Evolutionary conservation across 2,888 invertebrate species (phyloP), one percentile per base, ranked within the genome.

Genomic region (Limnephilus auricula): DNA sequence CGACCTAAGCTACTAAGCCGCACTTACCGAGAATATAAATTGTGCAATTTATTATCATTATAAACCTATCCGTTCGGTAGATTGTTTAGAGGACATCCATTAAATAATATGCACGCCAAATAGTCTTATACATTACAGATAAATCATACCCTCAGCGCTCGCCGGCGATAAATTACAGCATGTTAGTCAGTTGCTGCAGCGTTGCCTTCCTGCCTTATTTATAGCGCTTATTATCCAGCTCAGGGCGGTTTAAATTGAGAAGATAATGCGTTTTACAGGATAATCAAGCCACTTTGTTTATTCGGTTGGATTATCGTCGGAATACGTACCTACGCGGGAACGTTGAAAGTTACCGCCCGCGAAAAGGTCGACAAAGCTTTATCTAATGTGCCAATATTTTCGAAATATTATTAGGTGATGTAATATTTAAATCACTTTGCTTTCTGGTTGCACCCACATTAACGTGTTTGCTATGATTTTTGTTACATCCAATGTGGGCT

Each of bases 1-100:
- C 25, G 65, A 65, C 65, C 65, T 65, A 65, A 65, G 65, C 65
- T 65, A 65, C 65, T 65, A 65, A 65, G 65, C 65, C 65, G 65
- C 65, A 65, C 65, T 65, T 65, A 65, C 65, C 65, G 65, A 65
- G 65, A 65, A 65, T 65, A 65, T 65, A n/a, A 65, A 65, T 65
- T 65, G 65, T 65, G 25, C 65, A 65, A 65, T 65, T 65, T 65
- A 65, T 65, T 65, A 65, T 65, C 65, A 65, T 65, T 65, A 65
- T 65, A n/a, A 65, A 65, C 65, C 65, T 65, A 65, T 65, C 65
- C 65, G 65, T 65, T 65, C 65, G 65, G 65, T 65, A 25, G 65
- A 65, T 65, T 65, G 65, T 65, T 65, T 65, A 65, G 65, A n/a
- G 65, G 65, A 65, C 65, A 65, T 65, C 65, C 65, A 65, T 65